Evolutionary conservation across 2,113 vertebrate species (phyloP).

Genomic region (Seriola aureovittata): DNA sequence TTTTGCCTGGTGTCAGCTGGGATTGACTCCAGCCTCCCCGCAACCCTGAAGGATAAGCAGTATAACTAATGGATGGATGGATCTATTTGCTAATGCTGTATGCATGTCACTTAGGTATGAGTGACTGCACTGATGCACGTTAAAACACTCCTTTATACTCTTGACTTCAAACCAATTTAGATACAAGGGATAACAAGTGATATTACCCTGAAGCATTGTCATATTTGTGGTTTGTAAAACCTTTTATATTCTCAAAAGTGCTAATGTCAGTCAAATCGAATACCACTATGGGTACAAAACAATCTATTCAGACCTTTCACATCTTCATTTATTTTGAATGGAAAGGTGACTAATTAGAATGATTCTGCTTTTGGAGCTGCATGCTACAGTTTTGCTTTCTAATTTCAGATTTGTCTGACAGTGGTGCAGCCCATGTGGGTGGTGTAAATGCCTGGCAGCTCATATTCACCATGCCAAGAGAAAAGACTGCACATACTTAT

Average conservation of each 20-base stretch:
- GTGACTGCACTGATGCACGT: slow-evolving; percentile 26
- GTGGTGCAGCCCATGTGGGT: slow-evolving; percentile 63
- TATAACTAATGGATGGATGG: slow-evolving; percentile 4
- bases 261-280: slow-evolving; percentile 42
- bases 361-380: slow-evolving; percentile 46
- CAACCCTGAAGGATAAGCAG: neutral
- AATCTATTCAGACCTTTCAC: slow-evolving; percentile 35
- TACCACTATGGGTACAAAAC: neutral
- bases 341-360: slow-evolving; percentile 60
- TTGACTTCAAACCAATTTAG: slow-evolving; percentile 15
- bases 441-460: slow-evolving; percentile 63
- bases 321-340: slow-evolving; percentile 35
- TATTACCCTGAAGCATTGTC: slow-evolving; percentile 24
- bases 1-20: neutral
- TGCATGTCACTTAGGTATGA: slow-evolving; percentile 24
- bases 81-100: slow-evolving; percentile 16
- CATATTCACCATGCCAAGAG: slow-evolving; percentile 32
- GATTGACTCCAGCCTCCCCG: neutral
- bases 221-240: slow-evolving; percentile 37
- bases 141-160: slow-evolving; percentile 23
- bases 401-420: slow-evolving; percentile 66
- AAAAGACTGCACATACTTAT: slow-evolving; percentile 45
- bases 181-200: slow-evolving; percentile 2
- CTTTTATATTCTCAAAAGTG: slow-evolving; percentile 38
- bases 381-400: slow-evolving; percentile 47